phyloP scores from a whole-genome alignment of 2,888 invertebrate species.

The Ophioninae sp. region DNA sequence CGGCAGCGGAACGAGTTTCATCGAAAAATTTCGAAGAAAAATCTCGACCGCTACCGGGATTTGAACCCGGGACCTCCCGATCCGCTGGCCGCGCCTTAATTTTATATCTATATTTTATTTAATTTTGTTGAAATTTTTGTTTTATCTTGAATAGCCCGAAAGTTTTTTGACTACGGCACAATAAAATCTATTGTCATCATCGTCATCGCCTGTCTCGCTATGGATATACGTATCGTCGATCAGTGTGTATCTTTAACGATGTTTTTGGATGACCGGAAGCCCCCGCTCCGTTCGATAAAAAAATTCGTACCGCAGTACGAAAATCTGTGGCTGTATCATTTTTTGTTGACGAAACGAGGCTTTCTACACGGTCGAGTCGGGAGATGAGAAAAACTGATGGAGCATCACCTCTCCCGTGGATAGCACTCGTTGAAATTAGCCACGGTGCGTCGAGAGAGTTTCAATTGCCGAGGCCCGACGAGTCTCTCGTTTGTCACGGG shows the following conservation, averaged over 20 bases:
- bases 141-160: no score
- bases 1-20: no score
- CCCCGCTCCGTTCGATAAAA: neutral
- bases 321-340: neutral
- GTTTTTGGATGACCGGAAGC: no score
- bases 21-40: no score
- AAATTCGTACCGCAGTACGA: neutral
- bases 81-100: no score
- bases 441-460: conserved; percentile 52
- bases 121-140: no score
- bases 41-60: no score
- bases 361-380: conserved; percentile 2
- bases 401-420: conserved; percentile 22
- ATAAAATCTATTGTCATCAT: no score
- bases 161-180: no score
- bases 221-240: conserved; percentile 55
- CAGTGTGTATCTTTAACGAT: conserved; percentile 40
- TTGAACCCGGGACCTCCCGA: no score
- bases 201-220: neutral
- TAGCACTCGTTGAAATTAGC: conserved; percentile 45
- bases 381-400: conserved; percentile 12
- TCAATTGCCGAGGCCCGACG: conserved; percentile 53
- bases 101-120: no score
- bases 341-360: neutral
- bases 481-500: conserved; percentile 62